Evolutionary conservation across 2,888 invertebrate genomes (phyloP).

Genomic region (Muscina levida): DNA sequence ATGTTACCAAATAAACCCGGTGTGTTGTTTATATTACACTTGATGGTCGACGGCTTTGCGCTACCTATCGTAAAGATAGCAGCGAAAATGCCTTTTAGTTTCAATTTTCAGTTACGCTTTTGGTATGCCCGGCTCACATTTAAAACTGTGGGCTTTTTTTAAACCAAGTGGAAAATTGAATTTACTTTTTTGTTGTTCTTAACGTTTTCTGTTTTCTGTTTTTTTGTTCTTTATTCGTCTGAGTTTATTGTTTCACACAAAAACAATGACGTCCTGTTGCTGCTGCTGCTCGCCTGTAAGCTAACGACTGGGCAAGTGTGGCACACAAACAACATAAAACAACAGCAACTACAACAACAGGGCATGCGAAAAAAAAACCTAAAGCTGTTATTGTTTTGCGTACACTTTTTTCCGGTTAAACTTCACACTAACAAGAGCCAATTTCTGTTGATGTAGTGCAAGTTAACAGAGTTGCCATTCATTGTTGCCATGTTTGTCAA

Average conservation of each 20-base stretch:
- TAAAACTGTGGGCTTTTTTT: conserved; percentile 9
- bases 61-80: no score
- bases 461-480: conserved; percentile 2
- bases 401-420: background rate
- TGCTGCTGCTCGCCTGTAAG: no score
- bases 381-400: background rate
- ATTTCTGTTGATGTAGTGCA: background rate
- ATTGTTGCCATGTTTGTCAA: background rate
- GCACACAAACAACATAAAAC: no score
- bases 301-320: background rate
- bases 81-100: no score
- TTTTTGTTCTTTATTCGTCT: background rate
- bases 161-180: conserved; percentile 35
- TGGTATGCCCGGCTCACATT: conserved; percentile 1
- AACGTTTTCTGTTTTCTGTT: background rate
- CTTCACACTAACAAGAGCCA: conserved; percentile 1
- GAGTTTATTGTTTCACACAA: conserved; percentile 13
- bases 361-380: no score
- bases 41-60: no score
- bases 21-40: no score
- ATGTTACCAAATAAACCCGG: no score
- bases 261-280: conserved; percentile 5
- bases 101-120: background rate
- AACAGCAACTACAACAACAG: no score
- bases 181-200: conserved; percentile 17